Conservation (phyloP, 2,113 vertebrate species). For the Halichoerus grypus region DNA sequence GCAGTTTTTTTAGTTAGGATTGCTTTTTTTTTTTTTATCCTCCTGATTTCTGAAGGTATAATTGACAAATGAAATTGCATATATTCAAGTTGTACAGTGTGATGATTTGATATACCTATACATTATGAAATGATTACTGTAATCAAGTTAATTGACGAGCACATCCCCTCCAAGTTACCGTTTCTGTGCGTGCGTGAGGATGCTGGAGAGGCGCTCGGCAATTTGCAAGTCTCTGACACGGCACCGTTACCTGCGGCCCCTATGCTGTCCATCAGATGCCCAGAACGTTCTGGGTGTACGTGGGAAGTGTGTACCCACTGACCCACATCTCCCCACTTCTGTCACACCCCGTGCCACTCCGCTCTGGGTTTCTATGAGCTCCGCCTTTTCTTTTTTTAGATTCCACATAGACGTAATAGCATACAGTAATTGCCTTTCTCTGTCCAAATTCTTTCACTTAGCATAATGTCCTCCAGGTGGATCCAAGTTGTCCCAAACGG, state of each 20-base stretch:
- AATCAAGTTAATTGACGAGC: not conserved
- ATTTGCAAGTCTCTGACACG: fast-evolving
- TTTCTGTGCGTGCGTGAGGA: not conserved
- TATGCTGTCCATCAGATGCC: fast-evolving
- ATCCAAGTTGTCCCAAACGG: fast-evolving
- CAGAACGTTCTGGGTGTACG: not conserved
- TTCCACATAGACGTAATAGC: fast-evolving
- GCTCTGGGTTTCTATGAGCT: not conserved
- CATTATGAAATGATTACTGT: not conserved
- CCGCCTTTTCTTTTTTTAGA: not conserved
- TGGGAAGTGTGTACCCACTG: not conserved
- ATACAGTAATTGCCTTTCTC: not conserved
- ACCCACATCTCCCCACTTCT: not conserved
- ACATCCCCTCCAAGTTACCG: not conserved
- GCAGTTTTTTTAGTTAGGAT: fast-evolving
- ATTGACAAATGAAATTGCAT: not conserved
- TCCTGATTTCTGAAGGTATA: not conserved
- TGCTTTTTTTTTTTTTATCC: not conserved
- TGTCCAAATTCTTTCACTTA: not conserved
- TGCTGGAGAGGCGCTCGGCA: fast-evolving
- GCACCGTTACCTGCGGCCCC: fast-evolving
- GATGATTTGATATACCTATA: not conserved
- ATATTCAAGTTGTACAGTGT: not conserved
- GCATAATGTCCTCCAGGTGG: not conserved
- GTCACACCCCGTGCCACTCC: too few species aligned